A percentile compares a stretch with the other conserved stretches of the same genome.
Evolutionary conservation across 2,113 vertebrate genomes (phyloP).

Genomic region (Hippoglossus stenolepis): DNA sequence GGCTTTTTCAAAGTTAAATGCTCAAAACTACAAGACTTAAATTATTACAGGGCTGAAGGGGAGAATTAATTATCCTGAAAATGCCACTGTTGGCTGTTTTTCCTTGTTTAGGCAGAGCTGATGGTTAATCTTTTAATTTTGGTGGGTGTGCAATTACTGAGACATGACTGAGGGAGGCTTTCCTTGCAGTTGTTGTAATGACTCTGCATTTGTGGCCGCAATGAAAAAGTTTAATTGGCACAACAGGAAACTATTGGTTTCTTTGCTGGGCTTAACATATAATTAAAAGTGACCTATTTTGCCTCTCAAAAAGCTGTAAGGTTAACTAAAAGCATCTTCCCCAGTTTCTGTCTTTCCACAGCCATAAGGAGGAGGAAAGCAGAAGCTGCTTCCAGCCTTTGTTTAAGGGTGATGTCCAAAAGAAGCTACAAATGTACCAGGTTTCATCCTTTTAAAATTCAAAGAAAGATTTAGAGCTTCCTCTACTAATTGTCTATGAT

Average conservation of each 20-base stretch:
- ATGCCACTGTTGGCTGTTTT: constrained; percentile 12
- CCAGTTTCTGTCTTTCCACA: no score
- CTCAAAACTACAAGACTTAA: no score
- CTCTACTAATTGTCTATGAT: no score
- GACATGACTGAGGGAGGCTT: constrained; percentile 23
- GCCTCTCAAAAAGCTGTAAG: no score
- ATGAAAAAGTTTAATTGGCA: constrained; percentile 20
- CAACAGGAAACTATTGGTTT: no score
- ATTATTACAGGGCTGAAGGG: constrained; percentile 20
- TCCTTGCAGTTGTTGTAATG: constrained; percentile 15
- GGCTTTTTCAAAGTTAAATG: background rate
- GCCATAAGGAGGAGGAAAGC: no score
- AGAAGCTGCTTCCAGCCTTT: background rate
- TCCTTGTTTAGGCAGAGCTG: constrained; percentile 3
- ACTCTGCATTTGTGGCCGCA: constrained; percentile 23
- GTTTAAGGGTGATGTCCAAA: no score
- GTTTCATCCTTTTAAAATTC: background rate
- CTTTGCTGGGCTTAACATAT: no score
- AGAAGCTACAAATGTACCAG: background rate
- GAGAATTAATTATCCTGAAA: constrained; percentile 25
- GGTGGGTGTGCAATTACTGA: constrained; percentile 26
- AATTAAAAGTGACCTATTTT: no score
- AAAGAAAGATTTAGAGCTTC: background rate
- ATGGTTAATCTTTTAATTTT: constrained; percentile 33
- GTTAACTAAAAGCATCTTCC: no score